Conservation (phyloP, 2,113 vertebrate species). For the Cyanoderma ruficeps region DNA sequence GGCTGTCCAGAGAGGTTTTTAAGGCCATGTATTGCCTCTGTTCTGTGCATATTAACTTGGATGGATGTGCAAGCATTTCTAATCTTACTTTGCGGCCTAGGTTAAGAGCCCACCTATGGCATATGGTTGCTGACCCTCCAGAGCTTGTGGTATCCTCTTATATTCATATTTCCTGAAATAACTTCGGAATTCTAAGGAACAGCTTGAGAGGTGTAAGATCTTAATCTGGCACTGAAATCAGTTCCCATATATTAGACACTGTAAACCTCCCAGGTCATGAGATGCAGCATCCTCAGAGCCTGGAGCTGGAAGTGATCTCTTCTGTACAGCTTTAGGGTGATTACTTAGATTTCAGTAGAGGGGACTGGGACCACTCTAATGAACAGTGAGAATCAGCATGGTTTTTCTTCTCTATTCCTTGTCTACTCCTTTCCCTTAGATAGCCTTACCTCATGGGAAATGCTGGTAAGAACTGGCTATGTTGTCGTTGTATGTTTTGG, state of each 20-base stretch:
- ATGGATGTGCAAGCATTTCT: not conserved
- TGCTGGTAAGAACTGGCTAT: not conserved
- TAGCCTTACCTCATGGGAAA: not conserved
- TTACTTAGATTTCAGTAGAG: not conserved
- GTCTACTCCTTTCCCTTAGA: not conserved
- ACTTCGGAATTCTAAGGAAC: not conserved
- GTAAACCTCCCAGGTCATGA: not conserved
- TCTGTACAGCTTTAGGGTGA: not conserved
- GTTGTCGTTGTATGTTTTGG: not conserved
- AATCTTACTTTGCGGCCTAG: not conserved
- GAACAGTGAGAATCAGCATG: not conserved
- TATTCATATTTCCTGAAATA: not conserved
- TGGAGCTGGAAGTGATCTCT: not conserved
- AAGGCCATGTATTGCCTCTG: not conserved
- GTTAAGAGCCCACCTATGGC: not conserved
- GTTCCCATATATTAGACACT: not conserved
- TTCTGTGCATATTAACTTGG: not conserved
- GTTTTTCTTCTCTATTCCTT: not conserved
- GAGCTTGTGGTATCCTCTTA: not conserved
- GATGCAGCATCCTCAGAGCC: not conserved
- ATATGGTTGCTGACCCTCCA: not conserved
- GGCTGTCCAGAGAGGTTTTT: not conserved
- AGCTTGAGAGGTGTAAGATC: not conserved
- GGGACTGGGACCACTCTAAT: not conserved
- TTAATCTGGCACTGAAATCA: not conserved